A percentile compares a stretch with the other conserved stretches of the same genome.
Evolutionary conservation across 2,888 invertebrate species (phyloP).

Genomic region (Noctua janthina): DNA sequence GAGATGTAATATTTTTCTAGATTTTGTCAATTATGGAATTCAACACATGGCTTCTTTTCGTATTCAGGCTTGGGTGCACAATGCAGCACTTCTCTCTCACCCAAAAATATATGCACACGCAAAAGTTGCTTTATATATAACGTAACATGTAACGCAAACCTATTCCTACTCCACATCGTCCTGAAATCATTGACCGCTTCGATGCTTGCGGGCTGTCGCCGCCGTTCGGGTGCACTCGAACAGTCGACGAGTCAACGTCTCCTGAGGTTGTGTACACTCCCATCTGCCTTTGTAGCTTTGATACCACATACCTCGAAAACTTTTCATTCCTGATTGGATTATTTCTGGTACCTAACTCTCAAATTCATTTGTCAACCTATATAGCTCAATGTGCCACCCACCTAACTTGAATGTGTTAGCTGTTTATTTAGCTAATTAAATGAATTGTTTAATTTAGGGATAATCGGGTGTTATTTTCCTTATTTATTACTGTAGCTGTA

Average conservation of each 20-base stretch:
- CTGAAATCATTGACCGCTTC: neutral
- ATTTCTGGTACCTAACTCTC: neutral
- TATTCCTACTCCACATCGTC: neutral
- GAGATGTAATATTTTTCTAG: neutral
- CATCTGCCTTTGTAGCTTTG: neutral
- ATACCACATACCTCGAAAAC: neutral
- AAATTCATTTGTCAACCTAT: neutral
- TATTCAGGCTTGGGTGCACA: neutral
- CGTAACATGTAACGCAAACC: neutral
- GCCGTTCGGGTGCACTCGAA: neutral
- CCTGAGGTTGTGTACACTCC: neutral
- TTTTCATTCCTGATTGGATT: neutral
- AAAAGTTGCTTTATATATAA: neutral
- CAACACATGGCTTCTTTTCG: neutral
- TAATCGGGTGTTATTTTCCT: neutral
- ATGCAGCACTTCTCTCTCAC: neutral
- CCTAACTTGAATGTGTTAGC: neutral
- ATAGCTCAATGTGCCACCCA: slow-evolving; percentile 3
- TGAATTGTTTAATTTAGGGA: neutral
- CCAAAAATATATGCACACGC: neutral
- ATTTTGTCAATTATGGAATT: neutral
- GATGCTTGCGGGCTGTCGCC: neutral
- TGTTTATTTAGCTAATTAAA: neutral
- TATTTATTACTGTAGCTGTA: neutral
- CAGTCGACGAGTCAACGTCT: neutral